Evolutionary conservation across 2,888 invertebrate genomes (phyloP), one percentile per base, ranked within the genome.

Genomic region (Ferdinandea cuprea): DNA sequence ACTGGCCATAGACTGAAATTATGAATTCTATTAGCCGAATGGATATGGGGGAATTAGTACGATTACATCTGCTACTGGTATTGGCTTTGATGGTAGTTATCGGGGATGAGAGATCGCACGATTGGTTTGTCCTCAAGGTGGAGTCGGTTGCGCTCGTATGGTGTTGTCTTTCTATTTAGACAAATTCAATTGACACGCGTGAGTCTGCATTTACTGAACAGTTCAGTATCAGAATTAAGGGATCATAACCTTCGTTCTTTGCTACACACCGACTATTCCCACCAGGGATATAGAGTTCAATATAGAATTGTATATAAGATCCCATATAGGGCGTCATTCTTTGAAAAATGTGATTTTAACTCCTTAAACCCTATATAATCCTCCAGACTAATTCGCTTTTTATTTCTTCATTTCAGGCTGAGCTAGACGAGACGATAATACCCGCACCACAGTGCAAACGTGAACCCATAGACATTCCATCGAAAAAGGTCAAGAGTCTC

Each of bases 401-500:
- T 54, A 68, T 4, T 32, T 72, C 2, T n/a, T 61, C 1, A 11
- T 83, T 78, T 15, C 35, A 83, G 83, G 77, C 83, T 52, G 81
- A 81, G 32, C 50, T 74, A 25, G 76, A 83, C 30, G 83, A 83
- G 46, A 61, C 72, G 78, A 66, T 78, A 50, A 61, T 72, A 42
- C 48, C 68, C 8, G 91, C 88, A 86, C 79, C 92, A 85, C 91
- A 91, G 74, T 92, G 92, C 90, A 93, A 92, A 89, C 90, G 92
- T 42, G 93, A 92, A 85, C 86, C 88, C 85, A 91, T 93, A 48
- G 94, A 94, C 87, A 93, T 94, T 86, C 94, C 94, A 85, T 92
- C 93, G 85, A 95, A 95, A 91, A 95, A 95, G 89, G 91, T 92
- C 66, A 93, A 94, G 86, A 89, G 92, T 85, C 71, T 89, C 54